Evolutionary conservation across 2,888 invertebrate genomes (phyloP).

Genomic region (Tachina grossa): DNA sequence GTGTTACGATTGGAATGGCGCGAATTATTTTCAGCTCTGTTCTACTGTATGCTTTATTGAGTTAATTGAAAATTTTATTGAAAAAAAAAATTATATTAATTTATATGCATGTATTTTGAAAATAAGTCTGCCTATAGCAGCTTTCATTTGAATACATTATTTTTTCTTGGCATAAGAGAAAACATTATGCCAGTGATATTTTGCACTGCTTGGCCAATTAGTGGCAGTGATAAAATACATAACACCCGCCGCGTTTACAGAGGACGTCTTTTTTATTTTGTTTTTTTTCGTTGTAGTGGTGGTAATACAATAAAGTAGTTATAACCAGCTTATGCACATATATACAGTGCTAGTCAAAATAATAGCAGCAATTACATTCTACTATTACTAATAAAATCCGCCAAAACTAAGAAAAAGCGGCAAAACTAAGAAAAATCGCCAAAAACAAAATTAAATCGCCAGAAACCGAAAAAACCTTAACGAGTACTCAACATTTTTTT

Average conservation of each 20-base stretch:
- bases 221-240: slow-evolving; percentile 69
- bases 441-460: too few relatives aligned
- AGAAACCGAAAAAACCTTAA: too few relatives aligned
- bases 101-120: neutral
- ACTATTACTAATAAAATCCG: too few relatives aligned
- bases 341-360: too few relatives aligned
- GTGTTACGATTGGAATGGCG: too few relatives aligned
- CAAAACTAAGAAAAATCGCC: too few relatives aligned
- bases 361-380: too few relatives aligned
- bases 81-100: slow-evolving; percentile 11
- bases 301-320: neutral
- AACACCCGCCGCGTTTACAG: slow-evolving; percentile 69
- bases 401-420: too few relatives aligned
- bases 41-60: neutral
- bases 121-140: neutral
- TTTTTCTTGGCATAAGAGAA: slow-evolving; percentile 2
- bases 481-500: too few relatives aligned
- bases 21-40: too few relatives aligned
- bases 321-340: neutral
- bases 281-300: neutral
- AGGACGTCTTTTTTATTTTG: slow-evolving; percentile 44
- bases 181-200: slow-evolving; percentile 49
- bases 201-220: slow-evolving; percentile 65
- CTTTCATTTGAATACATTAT: neutral
- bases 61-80: slow-evolving; percentile 9